Percentiles rank a stretch among this genome's conserved stretches.
Evolutionary conservation across 2,888 invertebrate genomes (phyloP).

Genomic region (Machimus rusticus): DNA sequence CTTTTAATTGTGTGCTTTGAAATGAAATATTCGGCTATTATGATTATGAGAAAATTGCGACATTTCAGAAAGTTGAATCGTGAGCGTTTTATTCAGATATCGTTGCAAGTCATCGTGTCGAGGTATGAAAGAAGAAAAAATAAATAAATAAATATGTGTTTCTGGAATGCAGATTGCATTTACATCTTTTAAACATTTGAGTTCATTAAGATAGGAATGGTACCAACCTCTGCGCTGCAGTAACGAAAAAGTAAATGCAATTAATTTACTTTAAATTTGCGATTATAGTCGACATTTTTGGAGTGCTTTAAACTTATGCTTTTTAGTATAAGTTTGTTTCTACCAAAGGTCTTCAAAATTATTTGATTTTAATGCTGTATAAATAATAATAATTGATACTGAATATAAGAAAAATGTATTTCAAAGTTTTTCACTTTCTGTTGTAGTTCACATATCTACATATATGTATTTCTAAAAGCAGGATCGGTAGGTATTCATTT

Average conservation of each 20-base stretch:
- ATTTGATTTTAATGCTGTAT: too few relatives aligned
- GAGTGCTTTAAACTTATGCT: neutral
- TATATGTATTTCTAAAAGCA: neutral
- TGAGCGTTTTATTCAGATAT: neutral
- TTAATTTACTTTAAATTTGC: neutral
- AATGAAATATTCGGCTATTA: neutral
- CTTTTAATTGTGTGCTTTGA: neutral
- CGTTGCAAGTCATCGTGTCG: neutral
- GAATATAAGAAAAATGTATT: too few relatives aligned
- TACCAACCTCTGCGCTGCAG: neutral
- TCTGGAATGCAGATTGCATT: neutral
- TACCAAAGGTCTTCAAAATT: neutral
- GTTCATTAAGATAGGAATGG: neutral
- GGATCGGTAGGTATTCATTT: neutral
- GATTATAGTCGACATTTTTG: neutral
- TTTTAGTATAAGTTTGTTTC: neutral
- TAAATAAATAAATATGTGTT: neutral
- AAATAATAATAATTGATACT: too few relatives aligned
- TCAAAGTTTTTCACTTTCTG: too few relatives aligned
- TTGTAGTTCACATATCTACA: too few relatives aligned
- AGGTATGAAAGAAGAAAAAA: neutral
- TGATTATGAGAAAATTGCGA: neutral
- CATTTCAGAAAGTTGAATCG: neutral
- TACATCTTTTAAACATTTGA: neutral
- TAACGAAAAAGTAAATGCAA: neutral